A percentile compares a stretch with the other conserved stretches of the same genome.
phyloP scores from a whole-genome alignment of 2,888 invertebrate genomes.

The Orgyia antiqua region DNA sequence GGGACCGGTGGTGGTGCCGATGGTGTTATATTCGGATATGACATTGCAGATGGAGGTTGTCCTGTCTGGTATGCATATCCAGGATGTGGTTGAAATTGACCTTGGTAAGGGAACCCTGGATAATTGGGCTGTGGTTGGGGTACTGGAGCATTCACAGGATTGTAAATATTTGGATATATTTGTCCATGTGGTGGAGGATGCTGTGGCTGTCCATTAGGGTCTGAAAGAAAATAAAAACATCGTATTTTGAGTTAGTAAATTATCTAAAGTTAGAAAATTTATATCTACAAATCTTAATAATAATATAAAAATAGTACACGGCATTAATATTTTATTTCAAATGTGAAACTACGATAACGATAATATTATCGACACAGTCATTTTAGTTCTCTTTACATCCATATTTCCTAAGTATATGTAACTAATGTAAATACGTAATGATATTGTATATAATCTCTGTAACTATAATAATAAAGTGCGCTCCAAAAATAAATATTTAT shows the following conservation, averaged over 20 bases:
- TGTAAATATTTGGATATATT: conserved; percentile 54
- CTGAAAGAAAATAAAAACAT: conserved; percentile 40
- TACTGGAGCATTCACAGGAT: conserved; percentile 37
- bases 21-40: conserved; percentile 39
- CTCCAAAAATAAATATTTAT: no score
- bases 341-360: no score
- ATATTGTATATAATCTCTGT: no score
- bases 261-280: background rate
- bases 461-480: no score
- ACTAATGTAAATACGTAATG: no score
- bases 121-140: conserved; percentile 34
- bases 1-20: conserved; percentile 23
- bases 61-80: conserved; percentile 30
- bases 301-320: no score
- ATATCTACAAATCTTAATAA: no score
- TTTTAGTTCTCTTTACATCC: no score
- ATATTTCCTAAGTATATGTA: no score
- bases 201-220: conserved; percentile 49
- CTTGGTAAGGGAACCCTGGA: conserved; percentile 20
- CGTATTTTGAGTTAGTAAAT: background rate
- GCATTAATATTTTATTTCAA: no score
- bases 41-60: conserved; percentile 44
- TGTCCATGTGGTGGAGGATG: conserved; percentile 53
- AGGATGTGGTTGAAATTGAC: conserved; percentile 22
- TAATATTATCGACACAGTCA: no score